Conservation (phyloP, 92 coral and sea anemone species). For the Porites lobata region DNA sequence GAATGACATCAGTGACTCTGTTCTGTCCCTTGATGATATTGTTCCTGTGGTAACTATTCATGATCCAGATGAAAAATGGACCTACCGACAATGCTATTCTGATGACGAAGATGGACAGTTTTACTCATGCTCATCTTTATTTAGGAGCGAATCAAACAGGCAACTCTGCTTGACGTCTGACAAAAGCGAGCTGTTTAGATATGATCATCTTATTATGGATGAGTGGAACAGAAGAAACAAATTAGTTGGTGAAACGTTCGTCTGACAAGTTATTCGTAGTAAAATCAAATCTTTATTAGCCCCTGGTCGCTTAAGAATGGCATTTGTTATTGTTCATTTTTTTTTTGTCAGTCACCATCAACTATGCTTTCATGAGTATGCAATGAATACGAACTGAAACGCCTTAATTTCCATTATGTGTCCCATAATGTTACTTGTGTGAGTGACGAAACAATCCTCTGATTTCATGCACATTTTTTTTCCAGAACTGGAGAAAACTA, state of each 20-base stretch:
- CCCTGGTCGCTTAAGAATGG: too few species aligned
- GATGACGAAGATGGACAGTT: neutral
- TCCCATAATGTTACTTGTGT: too few species aligned
- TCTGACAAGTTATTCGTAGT: neutral
- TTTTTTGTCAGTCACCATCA: too few species aligned
- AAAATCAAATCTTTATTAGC: too few species aligned
- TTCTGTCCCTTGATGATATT: conserved; percentile 35
- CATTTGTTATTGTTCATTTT: too few species aligned
- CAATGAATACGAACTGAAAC: too few species aligned
- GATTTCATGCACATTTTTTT: too few species aligned
- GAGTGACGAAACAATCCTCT: too few species aligned
- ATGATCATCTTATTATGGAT: conserved; percentile 2
- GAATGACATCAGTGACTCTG: conserved; percentile 26
- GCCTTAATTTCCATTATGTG: too few species aligned
- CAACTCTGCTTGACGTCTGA: neutral
- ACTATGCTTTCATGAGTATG: too few species aligned
- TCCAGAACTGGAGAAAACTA: too few species aligned
- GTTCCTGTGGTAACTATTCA: conserved; percentile 42
- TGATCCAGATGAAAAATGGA: conserved; percentile 23
- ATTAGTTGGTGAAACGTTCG: conserved; percentile 20
- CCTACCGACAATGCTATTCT: neutral
- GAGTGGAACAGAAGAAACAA: conserved; percentile 13
- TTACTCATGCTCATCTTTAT: conserved; percentile 45
- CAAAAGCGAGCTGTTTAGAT: neutral
- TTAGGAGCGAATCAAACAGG: conserved; percentile 26